Evolutionary conservation across 2,113 vertebrate genomes (phyloP), one percentile per base, ranked within the genome.

Genomic region (Indicator indicator): DNA sequence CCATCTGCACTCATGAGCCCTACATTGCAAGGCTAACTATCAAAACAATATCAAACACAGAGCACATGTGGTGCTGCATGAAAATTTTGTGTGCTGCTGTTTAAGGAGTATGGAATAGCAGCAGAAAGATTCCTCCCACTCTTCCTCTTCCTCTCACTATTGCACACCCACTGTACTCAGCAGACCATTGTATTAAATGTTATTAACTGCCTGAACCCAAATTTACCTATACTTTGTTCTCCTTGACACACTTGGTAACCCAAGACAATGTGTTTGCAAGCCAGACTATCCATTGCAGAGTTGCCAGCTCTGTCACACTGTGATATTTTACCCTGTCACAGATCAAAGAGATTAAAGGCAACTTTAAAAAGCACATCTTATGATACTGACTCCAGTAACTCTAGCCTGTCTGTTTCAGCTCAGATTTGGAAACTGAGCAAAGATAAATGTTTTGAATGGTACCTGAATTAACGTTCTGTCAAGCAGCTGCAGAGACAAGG

Each of bases 311-410:
- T 63, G 44, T 83, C 68, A 94, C 42, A 65, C 27, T 24, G 77
- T 5, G 4, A 24, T 94, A 75, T 78, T 92, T 91, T 56, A 83
- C 76, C 48, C 69, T 86, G 71, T 60, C 73, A 87, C 9, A 36
- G 55, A 94, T 76, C 90, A 95, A 70, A 93, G 90, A 89, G 83
- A 89, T 92, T 83, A 85, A 95, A 93, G 81, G 15, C 68, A 92
- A 82, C 33, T 75, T 93, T 60, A 44, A 76, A 94, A 94, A 82
- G 26, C 70, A 74, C 33, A 16, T 58, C 15, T 88, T 91, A 63
- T 2, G 2, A 89, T 70, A 60, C 32, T 48, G 89, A 93, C 70
- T 88, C 73, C 65, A 38, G 76, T 73, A 94, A 92, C 73, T 93
- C 46, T 65, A 88, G 42, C 36, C 46, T 79, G 71, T 69, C 77